Conservation (phyloP, 1,140 invertebrate species). For the Oryctes rhinoceros region DNA sequence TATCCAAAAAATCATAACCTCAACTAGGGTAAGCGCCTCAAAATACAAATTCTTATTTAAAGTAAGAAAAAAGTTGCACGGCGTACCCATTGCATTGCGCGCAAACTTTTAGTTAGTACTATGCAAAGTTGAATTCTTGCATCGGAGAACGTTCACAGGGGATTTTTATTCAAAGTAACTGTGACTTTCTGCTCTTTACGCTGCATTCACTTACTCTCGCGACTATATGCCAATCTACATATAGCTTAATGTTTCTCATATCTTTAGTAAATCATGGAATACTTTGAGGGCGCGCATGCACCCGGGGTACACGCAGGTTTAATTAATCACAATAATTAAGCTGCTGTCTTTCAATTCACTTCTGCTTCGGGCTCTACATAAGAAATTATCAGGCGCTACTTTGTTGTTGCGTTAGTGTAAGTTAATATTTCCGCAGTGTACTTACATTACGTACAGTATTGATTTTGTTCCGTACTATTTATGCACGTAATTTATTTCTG, state of each 20-base stretch:
- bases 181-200: neutral
- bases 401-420: too few species aligned
- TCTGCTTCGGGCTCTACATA: neutral
- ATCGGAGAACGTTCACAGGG: neutral
- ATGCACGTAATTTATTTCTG: too few species aligned
- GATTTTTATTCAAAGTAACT: neutral
- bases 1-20: too few species aligned
- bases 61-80: too few species aligned
- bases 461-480: too few species aligned
- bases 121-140: neutral
- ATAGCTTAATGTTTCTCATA: neutral
- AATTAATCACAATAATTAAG: conserved; percentile 11
- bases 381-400: neutral
- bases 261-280: neutral
- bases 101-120: neutral
- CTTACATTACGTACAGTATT: too few species aligned
- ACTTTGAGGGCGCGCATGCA: neutral
- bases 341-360: neutral
- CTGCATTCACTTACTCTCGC: neutral
- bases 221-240: neutral
- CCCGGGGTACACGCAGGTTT: neutral
- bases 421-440: too few species aligned
- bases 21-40: too few species aligned
- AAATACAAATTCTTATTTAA: too few species aligned
- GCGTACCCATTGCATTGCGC: too few species aligned